phyloP scores from a whole-genome alignment of 2,888 invertebrate species.

The Atethmia centrago region DNA sequence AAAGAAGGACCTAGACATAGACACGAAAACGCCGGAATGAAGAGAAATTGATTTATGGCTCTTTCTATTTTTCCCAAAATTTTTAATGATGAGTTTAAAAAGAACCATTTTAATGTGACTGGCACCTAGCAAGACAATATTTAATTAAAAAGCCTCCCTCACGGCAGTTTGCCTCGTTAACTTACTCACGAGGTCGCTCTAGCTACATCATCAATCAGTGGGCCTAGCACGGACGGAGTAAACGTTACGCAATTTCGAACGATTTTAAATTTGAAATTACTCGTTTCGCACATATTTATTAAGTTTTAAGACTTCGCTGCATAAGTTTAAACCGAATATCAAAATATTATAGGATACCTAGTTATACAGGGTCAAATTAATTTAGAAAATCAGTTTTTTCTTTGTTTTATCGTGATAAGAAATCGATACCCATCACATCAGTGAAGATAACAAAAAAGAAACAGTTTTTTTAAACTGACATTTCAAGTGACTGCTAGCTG shows the following conservation, averaged over 20 bases:
- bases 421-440: too few species aligned
- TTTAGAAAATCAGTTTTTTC: too few species aligned
- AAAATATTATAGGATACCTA: too few species aligned
- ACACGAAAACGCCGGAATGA: neutral
- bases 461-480: too few species aligned
- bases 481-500: too few species aligned
- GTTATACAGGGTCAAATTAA: too few species aligned
- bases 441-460: too few species aligned
- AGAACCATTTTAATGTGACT: neutral
- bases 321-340: too few species aligned
- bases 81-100: neutral
- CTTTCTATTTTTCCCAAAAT: neutral
- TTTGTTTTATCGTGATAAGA: too few species aligned
- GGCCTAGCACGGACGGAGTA: neutral
- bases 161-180: neutral
- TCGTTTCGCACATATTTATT: neutral
- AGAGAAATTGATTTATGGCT: neutral
- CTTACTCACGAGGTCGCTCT: neutral
- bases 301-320: neutral
- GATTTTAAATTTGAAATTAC: neutral
- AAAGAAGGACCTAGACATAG: conserved; percentile 14
- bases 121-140: neutral
- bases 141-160: neutral
- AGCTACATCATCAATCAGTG: neutral
- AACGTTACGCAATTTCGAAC: neutral